These are phyloP conservation scores for Lanistes nyassanus DNA, from an alignment of 1,140 invertebrate genomes.

Conservation along the genomic window DNA sequence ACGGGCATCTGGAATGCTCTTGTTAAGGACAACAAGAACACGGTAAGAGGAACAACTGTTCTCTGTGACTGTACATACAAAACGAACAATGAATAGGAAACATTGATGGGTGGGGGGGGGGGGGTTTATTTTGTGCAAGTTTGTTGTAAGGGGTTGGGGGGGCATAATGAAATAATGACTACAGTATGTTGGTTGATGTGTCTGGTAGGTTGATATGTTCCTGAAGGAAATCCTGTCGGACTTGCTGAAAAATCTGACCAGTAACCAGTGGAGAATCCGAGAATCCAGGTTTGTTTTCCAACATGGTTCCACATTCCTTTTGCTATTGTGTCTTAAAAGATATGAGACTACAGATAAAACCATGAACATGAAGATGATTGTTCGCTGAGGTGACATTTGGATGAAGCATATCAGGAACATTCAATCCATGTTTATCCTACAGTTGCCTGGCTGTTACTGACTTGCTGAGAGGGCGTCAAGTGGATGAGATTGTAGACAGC, in stretches of 20 bases:
- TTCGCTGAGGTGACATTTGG: no score
- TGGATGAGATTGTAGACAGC: constrained; percentile 68
- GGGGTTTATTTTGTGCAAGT: background rate
- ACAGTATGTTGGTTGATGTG: background rate
- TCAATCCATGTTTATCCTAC: background rate
- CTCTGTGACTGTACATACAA: no score
- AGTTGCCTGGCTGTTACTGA: constrained; percentile 85
- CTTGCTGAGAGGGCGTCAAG: constrained; percentile 74
- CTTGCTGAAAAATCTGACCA: constrained; percentile 82
- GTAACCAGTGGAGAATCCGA: constrained; percentile 86
- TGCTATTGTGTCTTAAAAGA: no score
- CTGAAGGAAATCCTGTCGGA: constrained; percentile 88
- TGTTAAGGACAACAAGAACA: constrained; percentile 86
- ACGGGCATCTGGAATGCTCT: constrained; percentile 89
- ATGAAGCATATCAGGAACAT: no score
- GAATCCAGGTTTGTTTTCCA: constrained; percentile 76
- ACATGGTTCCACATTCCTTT: background rate
- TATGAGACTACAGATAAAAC: background rate
- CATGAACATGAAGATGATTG: constrained; percentile 3
- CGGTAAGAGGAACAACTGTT: constrained; percentile 71
- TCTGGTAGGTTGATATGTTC: constrained; percentile 82
- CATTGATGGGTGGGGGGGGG: background rate
- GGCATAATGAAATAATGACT: background rate
- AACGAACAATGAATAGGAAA: background rate
- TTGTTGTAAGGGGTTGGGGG: background rate